Evolutionary conservation across 2,797 vertebrate species (phyloP).

Genomic region (Huso huso): DNA sequence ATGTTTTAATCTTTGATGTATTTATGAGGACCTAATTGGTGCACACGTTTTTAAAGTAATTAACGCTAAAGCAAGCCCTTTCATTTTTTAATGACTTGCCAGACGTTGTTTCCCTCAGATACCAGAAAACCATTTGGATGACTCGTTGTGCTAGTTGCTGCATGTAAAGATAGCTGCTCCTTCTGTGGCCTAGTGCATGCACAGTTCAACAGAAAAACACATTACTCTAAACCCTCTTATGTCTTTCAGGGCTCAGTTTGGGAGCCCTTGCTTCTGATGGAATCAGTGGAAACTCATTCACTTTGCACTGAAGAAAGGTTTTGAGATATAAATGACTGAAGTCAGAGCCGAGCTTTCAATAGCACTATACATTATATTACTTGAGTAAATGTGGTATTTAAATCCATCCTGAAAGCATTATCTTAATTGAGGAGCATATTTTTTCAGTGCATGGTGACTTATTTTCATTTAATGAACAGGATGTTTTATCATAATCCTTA

Average conservation of each 20-base stretch:
- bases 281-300: slow-evolving; percentile 22
- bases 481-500: slow-evolving; percentile 6
- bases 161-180: no score
- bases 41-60: slow-evolving; percentile 33
- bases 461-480: slow-evolving; percentile 33
- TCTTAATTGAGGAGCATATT: slow-evolving; percentile 34
- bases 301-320: slow-evolving; percentile 28
- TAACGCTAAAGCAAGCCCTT: slow-evolving; percentile 23
- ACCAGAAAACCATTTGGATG: slow-evolving; percentile 2
- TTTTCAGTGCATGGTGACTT: slow-evolving; percentile 23
- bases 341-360: slow-evolving; percentile 30
- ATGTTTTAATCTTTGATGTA: slow-evolving; percentile 32
- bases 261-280: slow-evolving; percentile 17
- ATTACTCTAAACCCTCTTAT: slow-evolving; percentile 20
- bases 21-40: slow-evolving; percentile 34
- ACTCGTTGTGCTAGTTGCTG: no score
- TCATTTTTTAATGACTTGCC: slow-evolving; percentile 26
- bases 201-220: slow-evolving; percentile 11
- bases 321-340: slow-evolving; percentile 28
- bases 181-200: no score
- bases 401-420: slow-evolving; percentile 33
- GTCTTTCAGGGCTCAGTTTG: slow-evolving; percentile 3
- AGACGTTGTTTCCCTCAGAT: slow-evolving; percentile 14
- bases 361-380: slow-evolving; percentile 23
- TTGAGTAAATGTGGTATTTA: slow-evolving; percentile 29